Evolutionary conservation across 2,797 vertebrate genomes (phyloP), one percentile per base, ranked within the genome.

Genomic region (Thripadectes ignobilis): DNA sequence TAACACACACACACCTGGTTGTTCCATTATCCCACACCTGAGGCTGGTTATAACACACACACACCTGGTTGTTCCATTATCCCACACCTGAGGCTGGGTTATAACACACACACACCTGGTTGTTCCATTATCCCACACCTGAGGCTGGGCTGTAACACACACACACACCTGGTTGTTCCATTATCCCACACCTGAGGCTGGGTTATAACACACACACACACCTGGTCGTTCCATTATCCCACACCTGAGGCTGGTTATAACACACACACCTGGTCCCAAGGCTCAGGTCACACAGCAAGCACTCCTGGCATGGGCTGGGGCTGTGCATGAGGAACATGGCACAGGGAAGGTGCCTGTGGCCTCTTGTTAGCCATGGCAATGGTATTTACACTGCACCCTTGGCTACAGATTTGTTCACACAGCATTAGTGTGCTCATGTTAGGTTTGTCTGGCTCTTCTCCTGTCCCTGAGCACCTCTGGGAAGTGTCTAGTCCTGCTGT

Each of bases 401-500:
- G 39, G 39, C 72, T 55, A 4, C 27, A 54, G 5, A 54, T 85
- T 8, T 30, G 39, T 30, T 76, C 12, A 1, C 19, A 3, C 30
- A 10, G 16, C 65, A 1, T 39, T 7, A 27, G 14, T 8, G 3
- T 69, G 55, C 46, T 82, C 1, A 0, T 27, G 26, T 81, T 84
- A 46, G 92, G 8, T 6, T 48, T 80, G 14, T 38, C 30, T 82
- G 49, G 15, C n/a, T 83, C 49, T 78, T 88, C 34, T 49, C 27
- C 21, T 73, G 18, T 21, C 30, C 2, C 36, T 48, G 66, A 34
- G 14, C 27, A 21, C 36, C 24, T 5, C 62, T 49, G 58, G 55
- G 54, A 38, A 43, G 45, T 2, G 0, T 32, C 73, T 73, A 73
- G 23, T 24, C 8, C 6, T 0, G 0, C 39, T 8, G 18, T 22